Percentiles rank a stretch among this genome's conserved stretches.
Conservation (phyloP, 2,797 vertebrate species). For the Smutsia temminckii region DNA sequence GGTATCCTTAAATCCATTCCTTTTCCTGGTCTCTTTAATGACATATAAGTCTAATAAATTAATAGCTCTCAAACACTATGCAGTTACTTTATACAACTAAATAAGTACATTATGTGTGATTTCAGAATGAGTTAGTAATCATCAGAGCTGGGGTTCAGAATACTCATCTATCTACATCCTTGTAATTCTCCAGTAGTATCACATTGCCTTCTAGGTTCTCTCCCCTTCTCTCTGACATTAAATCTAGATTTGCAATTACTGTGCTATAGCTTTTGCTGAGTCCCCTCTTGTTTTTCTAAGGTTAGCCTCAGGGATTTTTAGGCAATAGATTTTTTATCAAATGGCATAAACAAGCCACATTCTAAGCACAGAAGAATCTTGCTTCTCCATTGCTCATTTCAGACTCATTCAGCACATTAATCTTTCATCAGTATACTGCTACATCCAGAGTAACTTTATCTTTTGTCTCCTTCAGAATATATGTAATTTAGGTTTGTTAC, state of each 20-base stretch:
- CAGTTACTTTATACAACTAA: neutral
- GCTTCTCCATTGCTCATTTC: neutral
- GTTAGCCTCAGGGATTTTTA: neutral
- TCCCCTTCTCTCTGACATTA: neutral
- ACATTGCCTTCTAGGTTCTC: neutral
- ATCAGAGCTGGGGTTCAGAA: neutral
- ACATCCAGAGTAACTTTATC: neutral
- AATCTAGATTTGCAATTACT: neutral
- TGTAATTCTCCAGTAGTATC: neutral
- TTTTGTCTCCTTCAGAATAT: neutral
- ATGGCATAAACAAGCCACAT: neutral
- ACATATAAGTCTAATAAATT: conserved; percentile 21
- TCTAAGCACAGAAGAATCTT: conserved; percentile 4
- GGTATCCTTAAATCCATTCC: neutral
- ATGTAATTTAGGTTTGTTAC: conserved; percentile 2
- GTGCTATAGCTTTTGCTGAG: neutral
- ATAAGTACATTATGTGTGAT: neutral
- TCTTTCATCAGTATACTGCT: neutral
- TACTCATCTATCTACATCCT: neutral
- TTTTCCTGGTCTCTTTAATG: neutral
- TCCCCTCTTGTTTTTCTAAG: neutral
- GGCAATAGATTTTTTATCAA: conserved; percentile 3
- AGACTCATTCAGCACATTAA: neutral
- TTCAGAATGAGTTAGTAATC: conserved; percentile 14
- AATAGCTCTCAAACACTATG: neutral